Conservation (phyloP, 2,888 invertebrate genomes). For the Mesorhabditis spiculigera region DNA sequence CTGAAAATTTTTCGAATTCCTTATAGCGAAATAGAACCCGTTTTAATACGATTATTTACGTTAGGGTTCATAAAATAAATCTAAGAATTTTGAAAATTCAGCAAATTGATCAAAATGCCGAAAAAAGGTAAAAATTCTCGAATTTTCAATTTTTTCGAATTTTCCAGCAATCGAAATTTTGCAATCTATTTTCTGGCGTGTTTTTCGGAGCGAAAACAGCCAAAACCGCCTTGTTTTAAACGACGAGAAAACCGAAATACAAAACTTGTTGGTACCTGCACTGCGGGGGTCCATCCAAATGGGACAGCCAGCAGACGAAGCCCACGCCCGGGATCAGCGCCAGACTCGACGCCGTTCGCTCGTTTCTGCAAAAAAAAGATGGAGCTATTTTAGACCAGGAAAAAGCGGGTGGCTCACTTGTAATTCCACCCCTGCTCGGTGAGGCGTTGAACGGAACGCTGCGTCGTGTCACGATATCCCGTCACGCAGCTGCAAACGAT, state of each 20-base stretch:
- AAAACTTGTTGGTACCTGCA: constrained; percentile 23
- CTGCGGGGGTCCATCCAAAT: constrained; percentile 22
- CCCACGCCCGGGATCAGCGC: constrained; percentile 39
- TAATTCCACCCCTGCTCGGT: constrained; percentile 20
- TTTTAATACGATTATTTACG: no score
- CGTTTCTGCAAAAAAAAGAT: constrained; percentile 20
- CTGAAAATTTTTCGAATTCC: no score
- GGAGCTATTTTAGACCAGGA: no score
- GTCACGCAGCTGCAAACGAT: constrained; percentile 33
- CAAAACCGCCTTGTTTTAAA: not conserved
- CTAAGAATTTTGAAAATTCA: no score
- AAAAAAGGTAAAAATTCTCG: no score
- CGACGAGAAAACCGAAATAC: not conserved
- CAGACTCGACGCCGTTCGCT: constrained; percentile 29
- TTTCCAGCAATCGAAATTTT: no score
- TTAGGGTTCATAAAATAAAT: no score
- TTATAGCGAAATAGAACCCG: no score
- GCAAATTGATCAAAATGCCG: no score
- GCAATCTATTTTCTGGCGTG: no score
- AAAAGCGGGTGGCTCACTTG: constrained; percentile 13
- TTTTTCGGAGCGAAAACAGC: no score
- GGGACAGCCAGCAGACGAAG: constrained; percentile 45
- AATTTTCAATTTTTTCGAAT: no score
- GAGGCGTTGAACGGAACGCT: constrained; percentile 7
- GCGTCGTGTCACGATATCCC: constrained; percentile 10